Conservation (phyloP, 2,888 invertebrate species). For the Callosobruchus maculatus region DNA sequence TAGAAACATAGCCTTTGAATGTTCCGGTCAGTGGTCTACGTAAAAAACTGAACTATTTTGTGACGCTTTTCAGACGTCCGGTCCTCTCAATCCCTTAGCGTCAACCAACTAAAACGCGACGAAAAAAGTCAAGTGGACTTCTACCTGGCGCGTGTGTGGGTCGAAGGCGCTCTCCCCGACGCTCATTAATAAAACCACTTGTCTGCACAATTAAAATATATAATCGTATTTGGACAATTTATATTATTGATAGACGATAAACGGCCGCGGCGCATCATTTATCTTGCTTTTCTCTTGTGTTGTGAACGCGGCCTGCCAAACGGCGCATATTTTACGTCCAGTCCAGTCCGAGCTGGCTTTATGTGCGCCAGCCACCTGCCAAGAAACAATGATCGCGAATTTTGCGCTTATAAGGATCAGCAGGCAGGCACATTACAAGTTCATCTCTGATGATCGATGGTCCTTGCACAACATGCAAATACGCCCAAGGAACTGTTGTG, state of each 20-base stretch:
- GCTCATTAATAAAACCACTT: conserved; percentile 49
- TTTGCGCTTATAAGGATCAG: neutral
- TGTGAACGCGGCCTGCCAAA: conserved; percentile 35
- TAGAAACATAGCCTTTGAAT: no score
- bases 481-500: neutral
- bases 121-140: conserved; percentile 1
- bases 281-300: conserved; percentile 34
- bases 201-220: conserved; percentile 51
- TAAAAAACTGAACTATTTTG: no score
- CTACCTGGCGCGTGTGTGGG: conserved; percentile 44
- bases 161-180: conserved; percentile 34
- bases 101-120: neutral
- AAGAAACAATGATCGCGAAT: conserved; percentile 5
- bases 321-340: conserved; percentile 19
- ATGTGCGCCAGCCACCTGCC: conserved; percentile 24
- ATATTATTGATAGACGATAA: conserved; percentile 51
- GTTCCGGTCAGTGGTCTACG: no score
- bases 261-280: conserved; percentile 40
- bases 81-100: neutral
- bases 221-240: conserved; percentile 50
- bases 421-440: neutral
- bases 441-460: neutral
- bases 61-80: no score
- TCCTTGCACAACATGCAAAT: neutral
- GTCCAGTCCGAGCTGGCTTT: no score